A percentile compares a stretch with the other conserved stretches of the same genome.
Evolutionary conservation across 2,113 vertebrate genomes (phyloP).

Genomic region (Chloropsis hardwickii): DNA sequence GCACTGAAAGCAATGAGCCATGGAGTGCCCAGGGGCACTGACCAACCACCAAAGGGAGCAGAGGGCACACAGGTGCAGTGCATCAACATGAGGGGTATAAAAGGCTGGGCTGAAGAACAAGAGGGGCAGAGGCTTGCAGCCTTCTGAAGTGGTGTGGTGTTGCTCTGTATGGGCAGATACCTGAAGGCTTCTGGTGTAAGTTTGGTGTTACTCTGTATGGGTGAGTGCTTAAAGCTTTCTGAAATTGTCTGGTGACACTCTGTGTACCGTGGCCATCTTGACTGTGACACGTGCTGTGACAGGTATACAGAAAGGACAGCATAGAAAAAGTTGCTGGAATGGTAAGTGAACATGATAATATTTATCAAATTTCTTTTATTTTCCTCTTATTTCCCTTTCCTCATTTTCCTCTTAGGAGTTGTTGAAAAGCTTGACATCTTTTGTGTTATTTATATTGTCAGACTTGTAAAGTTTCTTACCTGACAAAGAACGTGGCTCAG

Average conservation of each 20-base stretch:
- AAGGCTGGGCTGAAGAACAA: fast-evolving
- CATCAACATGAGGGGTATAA: background rate
- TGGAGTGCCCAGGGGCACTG: background rate
- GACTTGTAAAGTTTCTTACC: background rate
- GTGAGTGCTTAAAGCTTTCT: background rate
- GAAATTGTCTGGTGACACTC: background rate
- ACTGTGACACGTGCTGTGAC: background rate
- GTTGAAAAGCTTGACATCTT: background rate
- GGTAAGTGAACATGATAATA: background rate
- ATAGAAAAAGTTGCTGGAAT: background rate
- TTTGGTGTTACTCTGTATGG: background rate
- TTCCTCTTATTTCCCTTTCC: background rate
- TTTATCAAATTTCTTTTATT: background rate
- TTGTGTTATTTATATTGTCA: background rate
- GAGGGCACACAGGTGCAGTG: background rate
- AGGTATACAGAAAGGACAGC: background rate
- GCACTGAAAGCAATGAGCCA: background rate
- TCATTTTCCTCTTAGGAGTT: background rate
- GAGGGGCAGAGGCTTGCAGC: background rate
- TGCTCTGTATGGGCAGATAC: background rate
- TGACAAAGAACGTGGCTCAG: background rate
- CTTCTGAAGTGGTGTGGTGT: background rate
- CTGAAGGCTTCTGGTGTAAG: background rate
- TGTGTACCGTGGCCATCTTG: background rate
- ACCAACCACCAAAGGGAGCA: background rate